These are phyloP conservation scores for Dorcus hopei DNA, from an alignment of 2,888 invertebrate genomes.

Conservation along the genomic window DNA sequence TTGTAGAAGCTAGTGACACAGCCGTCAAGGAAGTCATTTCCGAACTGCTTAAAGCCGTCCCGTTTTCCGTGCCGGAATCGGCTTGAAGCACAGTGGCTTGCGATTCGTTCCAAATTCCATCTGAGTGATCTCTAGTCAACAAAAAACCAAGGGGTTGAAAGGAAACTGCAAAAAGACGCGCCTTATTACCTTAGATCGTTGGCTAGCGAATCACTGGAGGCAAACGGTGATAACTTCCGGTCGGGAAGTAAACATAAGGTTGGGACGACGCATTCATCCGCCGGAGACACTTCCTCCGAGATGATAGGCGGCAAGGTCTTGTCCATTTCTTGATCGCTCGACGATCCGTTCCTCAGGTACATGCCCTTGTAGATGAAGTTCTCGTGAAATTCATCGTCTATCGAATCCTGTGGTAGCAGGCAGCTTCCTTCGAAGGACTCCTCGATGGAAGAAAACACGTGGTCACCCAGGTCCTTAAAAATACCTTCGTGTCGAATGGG, in stretches of 20 bases:
- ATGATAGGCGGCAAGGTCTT: conserved; percentile 22
- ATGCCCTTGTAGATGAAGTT: conserved; percentile 73
- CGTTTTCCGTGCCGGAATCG: conserved; percentile 66
- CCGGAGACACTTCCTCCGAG: conserved; percentile 43
- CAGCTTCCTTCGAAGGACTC: conserved; percentile 36
- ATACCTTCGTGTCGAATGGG: conserved; percentile 61
- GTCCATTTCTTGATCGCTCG: conserved; percentile 43
- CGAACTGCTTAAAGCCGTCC: conserved; percentile 56
- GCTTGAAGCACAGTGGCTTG: conserved; percentile 79
- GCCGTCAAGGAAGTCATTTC: conserved; percentile 47
- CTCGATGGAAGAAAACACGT: conserved; percentile 41
- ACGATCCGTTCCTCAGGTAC: conserved; percentile 63
- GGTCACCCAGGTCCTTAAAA: conserved; percentile 46
- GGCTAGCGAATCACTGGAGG: conserved; percentile 80
- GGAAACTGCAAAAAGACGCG: too few species aligned
- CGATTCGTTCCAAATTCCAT: conserved; percentile 86
- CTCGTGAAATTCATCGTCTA: conserved; percentile 77
- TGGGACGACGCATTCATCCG: conserved; percentile 54
- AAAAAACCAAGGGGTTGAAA: neutral
- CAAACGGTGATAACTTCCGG: conserved; percentile 67
- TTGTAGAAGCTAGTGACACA: conserved; percentile 56
- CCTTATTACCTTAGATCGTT: conserved; percentile 59
- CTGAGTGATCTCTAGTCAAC: conserved; percentile 70
- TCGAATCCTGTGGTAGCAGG: conserved; percentile 45
- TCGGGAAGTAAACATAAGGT: conserved; percentile 47